phyloP scores from a whole-genome alignment of 2,888 invertebrate species.

The Calliphora vomitoria region DNA sequence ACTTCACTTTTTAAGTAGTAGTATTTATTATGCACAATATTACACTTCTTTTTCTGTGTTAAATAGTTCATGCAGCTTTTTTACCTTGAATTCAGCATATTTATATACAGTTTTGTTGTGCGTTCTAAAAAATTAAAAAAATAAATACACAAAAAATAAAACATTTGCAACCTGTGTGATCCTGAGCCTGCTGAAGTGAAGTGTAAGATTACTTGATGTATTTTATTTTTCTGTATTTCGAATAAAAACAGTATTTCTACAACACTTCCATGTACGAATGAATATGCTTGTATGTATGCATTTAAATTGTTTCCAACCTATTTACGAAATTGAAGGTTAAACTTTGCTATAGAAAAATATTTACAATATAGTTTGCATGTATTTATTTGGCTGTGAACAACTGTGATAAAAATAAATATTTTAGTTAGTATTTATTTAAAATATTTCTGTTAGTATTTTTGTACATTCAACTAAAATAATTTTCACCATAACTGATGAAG shows the following conservation, averaged over 20 bases:
- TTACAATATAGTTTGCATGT: slow-evolving; percentile 32
- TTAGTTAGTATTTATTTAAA: not conserved
- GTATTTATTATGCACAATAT: not conserved
- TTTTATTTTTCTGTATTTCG: slow-evolving; percentile 4
- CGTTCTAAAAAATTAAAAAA: slow-evolving; percentile 6
- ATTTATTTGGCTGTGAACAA: no score
- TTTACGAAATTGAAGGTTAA: slow-evolving; percentile 66
- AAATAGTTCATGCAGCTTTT: slow-evolving; percentile 67
- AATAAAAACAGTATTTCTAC: slow-evolving; percentile 15
- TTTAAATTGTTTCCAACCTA: slow-evolving; percentile 71
- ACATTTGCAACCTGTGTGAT: slow-evolving; percentile 33
- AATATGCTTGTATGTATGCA: slow-evolving; percentile 1
- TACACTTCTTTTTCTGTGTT: slow-evolving; percentile 37
- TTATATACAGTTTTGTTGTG: slow-evolving; percentile 20
- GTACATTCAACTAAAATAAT: not conserved
- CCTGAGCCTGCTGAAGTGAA: slow-evolving; percentile 37
- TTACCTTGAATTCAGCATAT: slow-evolving; percentile 59
- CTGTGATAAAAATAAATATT: not conserved
- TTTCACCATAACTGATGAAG: not conserved
- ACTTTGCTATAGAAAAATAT: slow-evolving; percentile 2
- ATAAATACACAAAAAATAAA: not conserved
- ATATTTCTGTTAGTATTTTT: not conserved
- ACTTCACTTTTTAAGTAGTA: not conserved
- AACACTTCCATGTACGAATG: slow-evolving; percentile 1
- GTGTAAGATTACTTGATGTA: slow-evolving; percentile 53